A percentile compares a stretch with the other conserved stretches of the same genome.
These are phyloP conservation scores for Gnatocerus cornutus DNA, from an alignment of 2,888 invertebrate species.

Conservation along the genomic window DNA sequence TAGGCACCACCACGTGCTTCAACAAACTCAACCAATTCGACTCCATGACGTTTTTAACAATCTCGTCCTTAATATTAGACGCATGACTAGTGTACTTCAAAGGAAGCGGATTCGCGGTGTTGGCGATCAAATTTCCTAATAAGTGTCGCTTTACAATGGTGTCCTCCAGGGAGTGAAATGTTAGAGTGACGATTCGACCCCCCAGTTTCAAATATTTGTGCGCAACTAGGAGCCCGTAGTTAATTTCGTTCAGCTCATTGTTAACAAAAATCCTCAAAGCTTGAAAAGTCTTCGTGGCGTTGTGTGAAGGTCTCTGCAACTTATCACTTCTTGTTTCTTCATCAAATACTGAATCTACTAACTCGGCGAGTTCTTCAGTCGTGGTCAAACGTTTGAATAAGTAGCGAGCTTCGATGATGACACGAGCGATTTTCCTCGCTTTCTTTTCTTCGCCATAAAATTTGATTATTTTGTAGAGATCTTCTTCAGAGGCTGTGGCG, in stretches of 20 bases:
- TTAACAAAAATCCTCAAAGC: slow-evolving; percentile 96
- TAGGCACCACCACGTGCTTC: slow-evolving; percentile 87
- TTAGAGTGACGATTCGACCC: slow-evolving; percentile 86
- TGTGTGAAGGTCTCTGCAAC: slow-evolving; percentile 83
- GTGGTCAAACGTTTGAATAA: slow-evolving; percentile 79
- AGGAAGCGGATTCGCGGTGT: slow-evolving; percentile 81
- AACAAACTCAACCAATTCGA: slow-evolving; percentile 85
- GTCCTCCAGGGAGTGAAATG: slow-evolving; percentile 96
- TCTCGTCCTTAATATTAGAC: slow-evolving; percentile 75
- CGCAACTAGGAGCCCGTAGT: slow-evolving; percentile 88
- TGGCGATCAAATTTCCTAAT: slow-evolving; percentile 82
- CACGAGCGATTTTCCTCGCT: slow-evolving; percentile 89
- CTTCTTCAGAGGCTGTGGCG: slow-evolving; percentile 83
- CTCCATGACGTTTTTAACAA: slow-evolving; percentile 76
- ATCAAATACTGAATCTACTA: slow-evolving; percentile 70
- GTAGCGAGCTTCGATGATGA: slow-evolving; percentile 86
- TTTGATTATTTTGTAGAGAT: slow-evolving; percentile 89
- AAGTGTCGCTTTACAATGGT: slow-evolving; percentile 94
- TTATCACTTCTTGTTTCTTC: slow-evolving; percentile 77
- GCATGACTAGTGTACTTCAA: slow-evolving; percentile 81
- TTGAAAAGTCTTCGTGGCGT: slow-evolving; percentile 94
- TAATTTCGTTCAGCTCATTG: slow-evolving; percentile 95
- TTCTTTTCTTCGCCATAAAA: slow-evolving; percentile 93
- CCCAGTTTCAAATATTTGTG: slow-evolving; percentile 83
- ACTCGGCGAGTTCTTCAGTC: slow-evolving; percentile 85